These are phyloP conservation scores for Pygoscelis antarcticus DNA, from an alignment of 2,113 vertebrate species.

Conservation along the genomic window DNA sequence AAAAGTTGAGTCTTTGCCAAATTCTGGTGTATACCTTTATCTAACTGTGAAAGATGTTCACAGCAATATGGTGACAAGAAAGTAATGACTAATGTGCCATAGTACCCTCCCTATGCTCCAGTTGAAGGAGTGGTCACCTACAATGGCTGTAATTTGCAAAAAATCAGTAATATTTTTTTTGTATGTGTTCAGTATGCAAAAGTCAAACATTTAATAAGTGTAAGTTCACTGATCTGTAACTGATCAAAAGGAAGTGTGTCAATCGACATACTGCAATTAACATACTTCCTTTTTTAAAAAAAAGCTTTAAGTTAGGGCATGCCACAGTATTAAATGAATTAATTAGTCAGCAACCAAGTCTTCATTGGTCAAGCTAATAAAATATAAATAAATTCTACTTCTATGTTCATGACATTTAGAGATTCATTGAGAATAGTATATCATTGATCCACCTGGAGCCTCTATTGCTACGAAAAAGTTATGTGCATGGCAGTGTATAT, in stretches of 20 bases:
- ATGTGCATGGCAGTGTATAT: not conserved
- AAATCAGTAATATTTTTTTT: not conserved
- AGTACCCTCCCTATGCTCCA: not conserved
- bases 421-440: fast-evolving
- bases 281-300: not conserved
- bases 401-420: not conserved
- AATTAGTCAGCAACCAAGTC: not conserved
- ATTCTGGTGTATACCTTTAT: not conserved
- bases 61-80: not conserved
- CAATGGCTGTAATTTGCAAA: not conserved
- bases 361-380: not conserved
- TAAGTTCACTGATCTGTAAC: not conserved
- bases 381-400: not conserved
- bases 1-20: not conserved
- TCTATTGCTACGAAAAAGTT: not conserved
- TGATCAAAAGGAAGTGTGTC: not conserved
- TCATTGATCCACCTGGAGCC: not conserved
- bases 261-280: not conserved
- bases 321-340: not conserved
- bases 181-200: not conserved
- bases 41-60: not conserved
- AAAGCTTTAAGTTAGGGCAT: not conserved
- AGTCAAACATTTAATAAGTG: not conserved
- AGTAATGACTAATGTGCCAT: not conserved
- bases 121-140: not conserved